Conservation (phyloP, 2,888 invertebrate genomes). For the Watsonalla binaria region DNA sequence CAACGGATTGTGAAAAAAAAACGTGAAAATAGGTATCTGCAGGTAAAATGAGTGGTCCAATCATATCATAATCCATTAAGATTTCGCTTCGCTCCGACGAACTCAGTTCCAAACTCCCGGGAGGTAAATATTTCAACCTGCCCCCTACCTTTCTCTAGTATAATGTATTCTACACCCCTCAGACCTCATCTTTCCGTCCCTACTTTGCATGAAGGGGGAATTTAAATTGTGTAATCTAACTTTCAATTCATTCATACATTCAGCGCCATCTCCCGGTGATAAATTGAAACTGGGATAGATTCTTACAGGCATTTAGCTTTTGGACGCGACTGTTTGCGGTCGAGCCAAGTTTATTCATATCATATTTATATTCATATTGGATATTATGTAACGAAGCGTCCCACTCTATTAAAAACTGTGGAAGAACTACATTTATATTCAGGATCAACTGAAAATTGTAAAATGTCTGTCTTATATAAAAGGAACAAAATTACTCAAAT, state of each 20-base stretch:
- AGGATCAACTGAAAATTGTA: no score
- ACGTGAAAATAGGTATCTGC: conserved; percentile 40
- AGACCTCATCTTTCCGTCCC: conserved; percentile 75
- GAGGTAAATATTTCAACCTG: conserved; percentile 74
- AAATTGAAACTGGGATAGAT: conserved; percentile 73
- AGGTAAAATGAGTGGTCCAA: conserved; percentile 68
- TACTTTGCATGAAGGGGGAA: conserved; percentile 78
- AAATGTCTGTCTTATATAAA: no score
- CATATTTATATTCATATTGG: conserved; percentile 35
- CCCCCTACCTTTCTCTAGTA: conserved; percentile 44
- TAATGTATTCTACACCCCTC: conserved; percentile 69
- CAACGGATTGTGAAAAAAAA: conserved; percentile 35
- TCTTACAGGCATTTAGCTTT: conserved; percentile 65
- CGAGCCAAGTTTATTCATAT: conserved; percentile 23
- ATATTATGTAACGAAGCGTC: conserved; percentile 28
- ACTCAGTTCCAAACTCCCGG: conserved; percentile 71
- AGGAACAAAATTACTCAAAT: no score
- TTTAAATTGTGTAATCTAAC: conserved; percentile 80
- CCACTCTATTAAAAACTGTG: not conserved
- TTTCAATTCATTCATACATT: conserved; percentile 79
- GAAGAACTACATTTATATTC: no score
- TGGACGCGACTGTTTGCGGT: conserved; percentile 14
- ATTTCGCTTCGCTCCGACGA: conserved; percentile 67
- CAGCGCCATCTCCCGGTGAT: conserved; percentile 75
- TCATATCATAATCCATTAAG: conserved; percentile 77